phyloP scores from a whole-genome alignment of 2,888 invertebrate genomes.

The Eupithecia dodoneata region DNA sequence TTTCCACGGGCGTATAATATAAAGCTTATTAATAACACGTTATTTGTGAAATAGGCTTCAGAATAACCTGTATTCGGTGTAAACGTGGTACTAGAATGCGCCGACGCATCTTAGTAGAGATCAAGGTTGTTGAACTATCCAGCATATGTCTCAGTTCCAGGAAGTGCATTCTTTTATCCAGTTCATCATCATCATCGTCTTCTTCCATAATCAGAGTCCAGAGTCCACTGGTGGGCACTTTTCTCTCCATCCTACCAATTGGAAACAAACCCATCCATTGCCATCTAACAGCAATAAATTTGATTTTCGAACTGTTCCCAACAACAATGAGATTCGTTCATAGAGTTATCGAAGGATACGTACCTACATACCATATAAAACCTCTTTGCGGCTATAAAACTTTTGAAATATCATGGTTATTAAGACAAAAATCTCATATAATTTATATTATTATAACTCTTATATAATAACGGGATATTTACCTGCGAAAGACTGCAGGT shows the following conservation, averaged over 20 bases:
- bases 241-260: not conserved
- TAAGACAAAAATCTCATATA: too few species aligned
- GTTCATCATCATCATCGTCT: slow-evolving; percentile 15
- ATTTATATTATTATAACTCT: too few species aligned
- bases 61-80: slow-evolving; percentile 11
- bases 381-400: too few species aligned
- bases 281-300: not conserved
- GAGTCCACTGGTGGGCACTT: not conserved
- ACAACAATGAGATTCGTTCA: too few species aligned
- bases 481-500: too few species aligned
- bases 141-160: slow-evolving; percentile 46
- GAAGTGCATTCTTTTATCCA: slow-evolving; percentile 41
- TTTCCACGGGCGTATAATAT: too few species aligned
- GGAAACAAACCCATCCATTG: not conserved
- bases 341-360: too few species aligned
- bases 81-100: slow-evolving; percentile 18
- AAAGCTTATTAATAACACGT: too few species aligned
- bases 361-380: too few species aligned
- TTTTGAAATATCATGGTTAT: too few species aligned
- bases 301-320: not conserved
- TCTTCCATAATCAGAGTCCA: slow-evolving; percentile 12
- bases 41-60: too few species aligned
- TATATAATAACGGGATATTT: too few species aligned
- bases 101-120: slow-evolving; percentile 35
- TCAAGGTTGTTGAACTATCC: slow-evolving; percentile 44